Percentiles rank a stretch among this genome's conserved stretches.
Conservation (phyloP, 2,888 invertebrate genomes). For the Temnothorax ravouxi region DNA sequence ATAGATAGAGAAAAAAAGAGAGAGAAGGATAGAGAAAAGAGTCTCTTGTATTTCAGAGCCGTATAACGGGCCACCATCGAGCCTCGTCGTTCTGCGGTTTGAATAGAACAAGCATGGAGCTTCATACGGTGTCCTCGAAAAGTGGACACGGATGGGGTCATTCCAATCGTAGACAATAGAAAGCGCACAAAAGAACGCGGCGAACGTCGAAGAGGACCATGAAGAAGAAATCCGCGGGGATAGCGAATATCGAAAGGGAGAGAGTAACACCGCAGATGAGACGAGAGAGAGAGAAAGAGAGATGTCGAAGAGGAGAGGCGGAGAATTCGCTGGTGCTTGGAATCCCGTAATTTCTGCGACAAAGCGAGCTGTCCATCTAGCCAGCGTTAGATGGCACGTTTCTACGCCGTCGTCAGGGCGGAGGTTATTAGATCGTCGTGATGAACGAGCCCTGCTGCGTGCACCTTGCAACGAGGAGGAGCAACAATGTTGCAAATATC, state of each 20-base stretch:
- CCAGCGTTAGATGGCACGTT: slow-evolving; percentile 62
- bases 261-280: slow-evolving; percentile 10
- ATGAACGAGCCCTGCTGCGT: slow-evolving; percentile 78
- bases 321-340: slow-evolving; percentile 66
- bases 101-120: slow-evolving; percentile 45
- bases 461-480: slow-evolving; percentile 68
- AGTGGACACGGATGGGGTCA: slow-evolving; percentile 61
- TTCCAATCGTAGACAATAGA: slow-evolving; percentile 64
- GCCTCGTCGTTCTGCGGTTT: slow-evolving; percentile 27
- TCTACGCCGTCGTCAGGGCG: slow-evolving; percentile 58
- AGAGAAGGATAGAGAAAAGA: not conserved
- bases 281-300: not conserved
- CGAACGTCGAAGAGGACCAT: slow-evolving; percentile 38
- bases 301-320: slow-evolving; percentile 6
- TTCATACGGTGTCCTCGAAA: slow-evolving; percentile 42
- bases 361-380: slow-evolving; percentile 79
- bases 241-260: slow-evolving; percentile 1
- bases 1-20: slow-evolving; percentile 34
- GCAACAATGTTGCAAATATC: slow-evolving; percentile 63
- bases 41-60: slow-evolving; percentile 27
- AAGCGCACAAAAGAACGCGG: slow-evolving; percentile 61
- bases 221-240: slow-evolving; percentile 1
- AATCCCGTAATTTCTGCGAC: slow-evolving; percentile 82
- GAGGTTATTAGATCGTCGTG: slow-evolving; percentile 81
- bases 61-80: slow-evolving; percentile 45